Conservation (phyloP, 2,797 vertebrate genomes). For the Platyrinchus mystaceus region DNA sequence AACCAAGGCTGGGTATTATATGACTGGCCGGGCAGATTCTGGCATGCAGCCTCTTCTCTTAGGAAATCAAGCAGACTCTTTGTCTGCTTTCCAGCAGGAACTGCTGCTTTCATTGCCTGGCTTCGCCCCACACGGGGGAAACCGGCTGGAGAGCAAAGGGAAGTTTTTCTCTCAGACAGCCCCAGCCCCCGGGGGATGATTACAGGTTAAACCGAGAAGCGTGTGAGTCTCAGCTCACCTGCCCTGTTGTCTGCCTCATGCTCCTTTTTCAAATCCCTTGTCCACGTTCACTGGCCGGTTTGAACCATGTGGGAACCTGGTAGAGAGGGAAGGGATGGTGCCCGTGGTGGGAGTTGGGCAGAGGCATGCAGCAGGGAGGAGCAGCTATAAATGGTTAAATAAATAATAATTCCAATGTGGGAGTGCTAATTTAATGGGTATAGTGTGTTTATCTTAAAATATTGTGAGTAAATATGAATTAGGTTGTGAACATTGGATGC, state of each 20-base stretch:
- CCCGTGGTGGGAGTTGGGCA: not conserved
- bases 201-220: not conserved
- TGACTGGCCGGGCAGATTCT: slow-evolving; percentile 55
- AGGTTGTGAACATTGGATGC: not conserved
- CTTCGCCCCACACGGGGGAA: slow-evolving; percentile 43
- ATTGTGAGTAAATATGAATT: not conserved
- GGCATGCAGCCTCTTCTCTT: slow-evolving; percentile 67
- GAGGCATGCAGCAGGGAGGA: not conserved
- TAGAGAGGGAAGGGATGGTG: not conserved
- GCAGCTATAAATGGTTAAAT: not conserved
- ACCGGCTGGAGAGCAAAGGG: slow-evolving; percentile 50
- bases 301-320: not conserved
- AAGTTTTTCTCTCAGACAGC: slow-evolving; percentile 6
- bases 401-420: not conserved
- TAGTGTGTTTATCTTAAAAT: not conserved
- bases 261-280: not conserved
- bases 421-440: not conserved
- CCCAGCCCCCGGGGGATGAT: slow-evolving; percentile 7
- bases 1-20: slow-evolving; percentile 39
- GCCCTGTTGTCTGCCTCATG: not conserved
- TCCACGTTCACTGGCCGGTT: not conserved
- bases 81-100: slow-evolving; percentile 73
- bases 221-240: not conserved
- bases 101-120: slow-evolving; percentile 56
- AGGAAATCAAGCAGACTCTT: slow-evolving; percentile 76